Percentiles rank a stretch among this genome's conserved stretches.
Evolutionary conservation across 2,797 vertebrate species (phyloP).

Genomic region (Florisuga fusca): DNA sequence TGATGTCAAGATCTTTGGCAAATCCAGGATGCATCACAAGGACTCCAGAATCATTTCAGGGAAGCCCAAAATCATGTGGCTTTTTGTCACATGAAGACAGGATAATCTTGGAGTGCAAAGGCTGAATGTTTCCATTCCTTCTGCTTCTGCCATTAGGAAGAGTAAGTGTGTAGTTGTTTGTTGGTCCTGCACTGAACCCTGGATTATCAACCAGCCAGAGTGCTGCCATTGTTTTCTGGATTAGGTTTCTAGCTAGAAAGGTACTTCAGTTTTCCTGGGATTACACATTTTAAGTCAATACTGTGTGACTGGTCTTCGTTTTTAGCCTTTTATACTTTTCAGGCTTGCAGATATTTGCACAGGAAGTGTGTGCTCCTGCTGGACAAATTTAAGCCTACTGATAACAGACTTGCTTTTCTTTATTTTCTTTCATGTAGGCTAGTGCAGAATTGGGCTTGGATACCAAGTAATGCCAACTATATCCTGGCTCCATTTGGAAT

Average conservation of each 20-base stretch:
- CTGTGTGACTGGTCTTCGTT: background rate
- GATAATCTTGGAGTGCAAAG: background rate
- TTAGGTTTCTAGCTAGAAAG: background rate
- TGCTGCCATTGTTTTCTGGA: background rate
- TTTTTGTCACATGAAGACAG: background rate
- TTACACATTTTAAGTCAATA: background rate
- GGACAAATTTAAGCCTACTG: background rate
- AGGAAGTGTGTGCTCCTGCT: background rate
- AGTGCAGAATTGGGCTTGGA: background rate
- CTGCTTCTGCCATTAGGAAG: background rate
- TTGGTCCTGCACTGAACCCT: background rate
- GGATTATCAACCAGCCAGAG: background rate
- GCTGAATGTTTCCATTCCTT: background rate
- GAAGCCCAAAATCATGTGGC: background rate
- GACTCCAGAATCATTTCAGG: background rate
- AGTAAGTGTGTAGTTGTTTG: background rate
- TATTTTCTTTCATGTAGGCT: background rate
- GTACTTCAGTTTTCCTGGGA: background rate
- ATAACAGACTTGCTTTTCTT: background rate
- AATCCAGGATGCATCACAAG: background rate
- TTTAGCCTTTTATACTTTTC: background rate
- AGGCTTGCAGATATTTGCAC: background rate
- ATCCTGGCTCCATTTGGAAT: background rate
- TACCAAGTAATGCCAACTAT: background rate
- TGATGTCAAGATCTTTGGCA: background rate